phyloP scores from a whole-genome alignment of 2,113 vertebrate genomes.

The Aptenodytes forsteri region DNA sequence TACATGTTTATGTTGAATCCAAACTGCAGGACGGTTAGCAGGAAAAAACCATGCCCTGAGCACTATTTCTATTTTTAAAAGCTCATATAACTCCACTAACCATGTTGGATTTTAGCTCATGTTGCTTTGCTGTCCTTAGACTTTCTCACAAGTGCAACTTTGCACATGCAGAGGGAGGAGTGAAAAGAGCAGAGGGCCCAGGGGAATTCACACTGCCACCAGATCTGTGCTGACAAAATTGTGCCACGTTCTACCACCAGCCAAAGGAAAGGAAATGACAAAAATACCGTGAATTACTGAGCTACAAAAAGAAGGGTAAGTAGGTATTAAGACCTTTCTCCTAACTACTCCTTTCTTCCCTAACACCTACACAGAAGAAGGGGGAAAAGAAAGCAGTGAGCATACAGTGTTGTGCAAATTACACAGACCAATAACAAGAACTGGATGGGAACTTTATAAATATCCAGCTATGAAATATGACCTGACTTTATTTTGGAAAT shows the following conservation, averaged over 20 bases:
- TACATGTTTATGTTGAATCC: neutral
- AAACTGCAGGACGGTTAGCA: neutral
- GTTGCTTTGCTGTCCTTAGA: neutral
- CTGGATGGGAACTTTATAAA: neutral
- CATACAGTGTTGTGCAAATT: neutral
- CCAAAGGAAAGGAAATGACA: neutral
- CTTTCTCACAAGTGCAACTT: neutral
- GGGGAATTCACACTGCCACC: neutral
- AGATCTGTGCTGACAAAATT: neutral
- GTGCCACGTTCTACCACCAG: neutral
- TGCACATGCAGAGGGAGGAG: neutral
- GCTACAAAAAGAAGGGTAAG: neutral
- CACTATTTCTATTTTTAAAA: neutral
- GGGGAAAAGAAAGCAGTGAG: neutral
- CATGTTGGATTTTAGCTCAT: neutral
- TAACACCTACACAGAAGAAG: neutral
- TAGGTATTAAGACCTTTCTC: neutral
- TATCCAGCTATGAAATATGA: neutral
- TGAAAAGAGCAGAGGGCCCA: neutral
- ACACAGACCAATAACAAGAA: too few relatives aligned
- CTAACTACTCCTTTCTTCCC: neutral
- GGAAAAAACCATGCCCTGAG: neutral
- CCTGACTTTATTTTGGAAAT: neutral
- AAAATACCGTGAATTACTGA: neutral
- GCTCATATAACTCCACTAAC: neutral